Evolutionary conservation across 1,140 invertebrate species (phyloP), one percentile per base, ranked within the genome.

Genomic region (Brachionus plicatilis): DNA sequence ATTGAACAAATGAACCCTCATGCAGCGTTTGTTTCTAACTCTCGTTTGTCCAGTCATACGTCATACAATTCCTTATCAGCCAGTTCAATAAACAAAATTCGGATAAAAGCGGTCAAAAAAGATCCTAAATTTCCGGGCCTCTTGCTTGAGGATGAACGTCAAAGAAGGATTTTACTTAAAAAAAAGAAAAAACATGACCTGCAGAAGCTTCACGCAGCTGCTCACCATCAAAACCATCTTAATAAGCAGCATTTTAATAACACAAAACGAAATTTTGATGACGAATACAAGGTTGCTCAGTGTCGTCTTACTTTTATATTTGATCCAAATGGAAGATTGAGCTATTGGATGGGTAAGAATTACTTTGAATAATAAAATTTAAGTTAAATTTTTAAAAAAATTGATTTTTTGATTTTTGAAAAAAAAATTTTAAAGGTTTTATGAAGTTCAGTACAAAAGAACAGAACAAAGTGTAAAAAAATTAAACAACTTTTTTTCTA

Each of bases 301-400:
- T 85, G 85, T 53, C 84, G 45, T 27, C 50, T 72, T 47, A 85
- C 85, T 17, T 86, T 90, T 86, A 88, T 90, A 14, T 90, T 90
- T 85, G 90, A 90, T 85, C 90, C 90, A 7, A 88, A 89, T 4
- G 90, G 90, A 7, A 87, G 89, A 0, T 85, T 90, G n/a, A 87
- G 88, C 20, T 90, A 90, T 85, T 90, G 89, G 88, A 90, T 90
- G 90, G 88, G 82, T 82, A 82, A 60, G 53, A 60, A 60, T 14
- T 47, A 1, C 6, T 14, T 47, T 47, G 14, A 47, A 47, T 14
- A 14, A 47, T 8, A 45, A 45, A 45, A 45, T 11, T 5, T 45
- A 1, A 47, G 7, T 47, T 47, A 12, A n/a, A 14, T 47, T 14
- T 47, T n/a, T 47, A 1, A 12, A 47, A 37, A 37, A 37, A 37